Conservation (phyloP, 1,140 invertebrate genomes). For the Stegodyphus dumicola region DNA sequence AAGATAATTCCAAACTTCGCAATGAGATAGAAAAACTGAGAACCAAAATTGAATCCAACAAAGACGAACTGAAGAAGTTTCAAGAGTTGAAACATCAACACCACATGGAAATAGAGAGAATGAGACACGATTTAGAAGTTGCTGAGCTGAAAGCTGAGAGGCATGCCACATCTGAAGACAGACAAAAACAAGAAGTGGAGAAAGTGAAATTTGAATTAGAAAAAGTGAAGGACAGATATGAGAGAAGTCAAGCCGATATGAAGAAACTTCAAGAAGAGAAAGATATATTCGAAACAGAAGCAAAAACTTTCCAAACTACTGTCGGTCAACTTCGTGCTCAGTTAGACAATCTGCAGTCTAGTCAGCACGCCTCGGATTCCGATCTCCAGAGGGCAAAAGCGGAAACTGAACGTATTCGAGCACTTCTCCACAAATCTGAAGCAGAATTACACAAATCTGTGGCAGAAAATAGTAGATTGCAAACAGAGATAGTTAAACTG, state of each 20-base stretch:
- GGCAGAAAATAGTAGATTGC: constrained; percentile 64
- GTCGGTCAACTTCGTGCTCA: constrained; percentile 43
- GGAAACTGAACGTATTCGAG: constrained; percentile 62
- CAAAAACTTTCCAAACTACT: constrained; percentile 61
- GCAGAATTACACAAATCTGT: constrained; percentile 64
- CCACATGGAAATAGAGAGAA: constrained; percentile 62
- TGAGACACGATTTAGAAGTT: constrained; percentile 73
- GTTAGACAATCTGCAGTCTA: constrained; percentile 37
- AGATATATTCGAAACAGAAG: constrained; percentile 65
- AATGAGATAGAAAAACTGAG: constrained; percentile 78
- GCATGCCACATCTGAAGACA: constrained; percentile 79
- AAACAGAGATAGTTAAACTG: constrained; percentile 81
- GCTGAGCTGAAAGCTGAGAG: constrained; percentile 81
- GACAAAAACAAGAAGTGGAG: constrained; percentile 83
- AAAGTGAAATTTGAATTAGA: constrained; percentile 86
- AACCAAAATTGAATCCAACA: constrained; percentile 61
- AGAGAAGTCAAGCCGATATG: constrained; percentile 82
- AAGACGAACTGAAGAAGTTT: constrained; percentile 60
- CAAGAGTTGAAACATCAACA: constrained; percentile 63
- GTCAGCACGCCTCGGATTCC: constrained; percentile 30
- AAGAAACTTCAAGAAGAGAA: constrained; percentile 76
- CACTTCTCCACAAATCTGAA: constrained; percentile 64
- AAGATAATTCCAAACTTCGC: constrained; percentile 70
- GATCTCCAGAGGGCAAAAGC: constrained; percentile 49
- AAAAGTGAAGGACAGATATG: constrained; percentile 84